These are phyloP conservation scores for Nematopogon swammerdamellus DNA, from an alignment of 2,888 invertebrate genomes.

Conservation along the genomic window DNA sequence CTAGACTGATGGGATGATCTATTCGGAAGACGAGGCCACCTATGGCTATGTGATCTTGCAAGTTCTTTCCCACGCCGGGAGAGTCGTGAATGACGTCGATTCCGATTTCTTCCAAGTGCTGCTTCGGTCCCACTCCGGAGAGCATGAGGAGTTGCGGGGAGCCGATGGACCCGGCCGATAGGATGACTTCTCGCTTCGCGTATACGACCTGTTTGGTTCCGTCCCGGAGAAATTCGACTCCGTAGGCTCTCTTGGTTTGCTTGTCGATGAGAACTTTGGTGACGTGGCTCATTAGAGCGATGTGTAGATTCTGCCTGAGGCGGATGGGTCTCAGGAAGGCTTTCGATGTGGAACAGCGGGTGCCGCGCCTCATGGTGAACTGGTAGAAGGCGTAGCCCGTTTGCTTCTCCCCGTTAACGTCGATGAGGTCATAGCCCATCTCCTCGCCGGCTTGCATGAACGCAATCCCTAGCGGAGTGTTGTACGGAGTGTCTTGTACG, in stretches of 20 bases:
- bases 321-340: slow-evolving; percentile 80
- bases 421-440: slow-evolving; percentile 84
- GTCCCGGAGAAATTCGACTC: slow-evolving; percentile 74
- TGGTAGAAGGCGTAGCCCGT: slow-evolving; percentile 86
- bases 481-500: slow-evolving; percentile 73
- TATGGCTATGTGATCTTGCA: slow-evolving; percentile 88
- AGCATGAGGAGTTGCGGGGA: slow-evolving; percentile 91
- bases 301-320: slow-evolving; percentile 74
- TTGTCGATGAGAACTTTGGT: slow-evolving; percentile 75
- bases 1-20: slow-evolving; percentile 76
- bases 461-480: slow-evolving; percentile 80
- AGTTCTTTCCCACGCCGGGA: slow-evolving; percentile 81
- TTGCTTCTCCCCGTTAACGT: slow-evolving; percentile 83
- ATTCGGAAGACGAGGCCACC: slow-evolving; percentile 80
- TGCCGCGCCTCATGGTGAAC: slow-evolving; percentile 82
- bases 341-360: slow-evolving; percentile 81
- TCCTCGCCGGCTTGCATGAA: slow-evolving; percentile 89
- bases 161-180: slow-evolving; percentile 87
- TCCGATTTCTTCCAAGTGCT: slow-evolving; percentile 69
- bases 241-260: slow-evolving; percentile 67
- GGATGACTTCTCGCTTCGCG: slow-evolving; percentile 77
- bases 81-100: slow-evolving; percentile 71
- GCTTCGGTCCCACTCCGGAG: slow-evolving; percentile 77
- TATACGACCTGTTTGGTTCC: slow-evolving; percentile 60
- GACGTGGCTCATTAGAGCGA: slow-evolving; percentile 76